Base-by-base conservation (phyloP, 35 echinoderm and acorn worm genomes). In the Strongylocentrotus purpuratus region DNA sequence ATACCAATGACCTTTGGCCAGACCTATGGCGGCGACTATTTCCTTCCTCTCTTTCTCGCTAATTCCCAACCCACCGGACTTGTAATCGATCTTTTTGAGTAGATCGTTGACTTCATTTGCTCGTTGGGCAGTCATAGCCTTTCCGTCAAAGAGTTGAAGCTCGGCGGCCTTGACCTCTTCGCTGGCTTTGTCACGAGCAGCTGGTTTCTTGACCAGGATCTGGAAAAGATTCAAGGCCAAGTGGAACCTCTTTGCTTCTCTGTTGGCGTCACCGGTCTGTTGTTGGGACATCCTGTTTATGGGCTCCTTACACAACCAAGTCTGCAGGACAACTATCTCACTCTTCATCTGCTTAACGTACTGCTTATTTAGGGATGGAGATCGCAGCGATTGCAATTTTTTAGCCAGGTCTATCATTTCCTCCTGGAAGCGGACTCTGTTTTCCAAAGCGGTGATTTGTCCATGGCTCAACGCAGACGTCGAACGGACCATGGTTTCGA, bases 1-100 rank as follows among this genome's bases (percentile, higher is more conserved):
- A 50, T 94, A 98, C 96, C 96, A 98, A 92, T 98, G 97, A 28
- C 97, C 97, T 18, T 86, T 47, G 17, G 95, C 9, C 7, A 98
- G 86, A 45, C 95, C 96, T 78, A 97, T 92, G 9, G 95, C 96
- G 46, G 93, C 52, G 11, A 96, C 86, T 17, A 97, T 95, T 33
- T 89, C 33, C 45, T 46, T 89, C 33, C 87, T 33, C 20, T 89
- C 87, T 11, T 89, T 7, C 45, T 89, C 87, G 33, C 33, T 89
- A 31, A 89, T 89, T 33, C 87, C 87, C 15, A 89, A 28, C 0
- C 7, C 87, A 41, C 45, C 87, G 20, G 87, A 45, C 45, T 89
- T 89, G 9, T 33, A 45, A 46, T 2, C 32, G 20, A 89, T 89
- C 33, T 18, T 20, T 10, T 45, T 45, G 33, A 89, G 45, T 4